Conservation (phyloP, 2,113 vertebrate species). For the Litocranius walleri region DNA sequence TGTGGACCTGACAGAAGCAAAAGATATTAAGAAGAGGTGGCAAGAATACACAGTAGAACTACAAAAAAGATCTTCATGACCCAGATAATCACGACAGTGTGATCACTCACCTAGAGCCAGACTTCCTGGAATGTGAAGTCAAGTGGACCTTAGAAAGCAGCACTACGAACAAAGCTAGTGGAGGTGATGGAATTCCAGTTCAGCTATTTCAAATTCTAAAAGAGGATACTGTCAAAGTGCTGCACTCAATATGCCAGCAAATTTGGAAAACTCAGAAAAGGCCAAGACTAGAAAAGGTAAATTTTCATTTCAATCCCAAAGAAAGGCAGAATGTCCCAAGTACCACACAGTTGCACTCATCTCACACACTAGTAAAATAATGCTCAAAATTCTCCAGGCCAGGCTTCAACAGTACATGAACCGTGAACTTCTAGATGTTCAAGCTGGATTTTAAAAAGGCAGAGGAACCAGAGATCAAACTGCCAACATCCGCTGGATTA, state of each 20-base stretch:
- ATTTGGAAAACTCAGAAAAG: neutral
- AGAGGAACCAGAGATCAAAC: neutral
- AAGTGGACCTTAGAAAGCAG: neutral
- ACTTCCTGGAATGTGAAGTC: neutral
- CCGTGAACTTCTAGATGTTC: neutral
- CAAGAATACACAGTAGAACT: neutral
- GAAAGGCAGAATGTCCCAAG: neutral
- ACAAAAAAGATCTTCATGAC: neutral
- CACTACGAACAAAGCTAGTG: neutral
- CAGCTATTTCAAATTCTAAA: neutral
- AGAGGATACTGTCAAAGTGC: neutral
- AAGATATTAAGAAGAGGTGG: neutral
- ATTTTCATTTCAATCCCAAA: neutral
- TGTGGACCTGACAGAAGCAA: neutral
- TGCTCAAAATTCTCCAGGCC: neutral
- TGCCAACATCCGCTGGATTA: neutral
- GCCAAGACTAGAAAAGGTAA: neutral
- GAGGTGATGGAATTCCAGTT: neutral
- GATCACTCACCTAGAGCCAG: neutral
- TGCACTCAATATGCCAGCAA: neutral
- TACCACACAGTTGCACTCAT: neutral
- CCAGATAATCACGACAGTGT: neutral
- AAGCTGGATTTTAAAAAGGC: neutral
- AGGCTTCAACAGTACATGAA: neutral
- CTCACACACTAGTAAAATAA: neutral